Conservation (phyloP, 1,140 invertebrate genomes). For the Drosophila lacteicornis region DNA sequence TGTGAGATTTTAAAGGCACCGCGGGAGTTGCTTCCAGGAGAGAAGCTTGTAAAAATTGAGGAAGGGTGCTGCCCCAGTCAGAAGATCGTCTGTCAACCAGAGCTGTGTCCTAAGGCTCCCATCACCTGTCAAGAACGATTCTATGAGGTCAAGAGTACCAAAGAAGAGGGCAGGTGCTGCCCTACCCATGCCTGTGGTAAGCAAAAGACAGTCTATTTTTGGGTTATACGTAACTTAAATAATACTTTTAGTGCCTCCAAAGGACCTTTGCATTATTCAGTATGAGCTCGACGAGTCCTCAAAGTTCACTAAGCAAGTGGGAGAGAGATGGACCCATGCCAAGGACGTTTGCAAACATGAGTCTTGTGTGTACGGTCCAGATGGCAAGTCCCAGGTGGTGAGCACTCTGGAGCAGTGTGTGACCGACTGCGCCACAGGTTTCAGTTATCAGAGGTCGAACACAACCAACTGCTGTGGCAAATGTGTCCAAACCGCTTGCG, state of each 20-base stretch:
- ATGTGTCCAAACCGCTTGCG: conserved; percentile 88
- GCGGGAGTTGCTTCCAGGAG: conserved; percentile 87
- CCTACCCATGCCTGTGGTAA: conserved; percentile 88
- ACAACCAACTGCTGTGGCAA: conserved; percentile 89
- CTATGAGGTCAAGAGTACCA: conserved; percentile 85
- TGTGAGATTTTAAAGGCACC: conserved; percentile 86
- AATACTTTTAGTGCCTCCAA: conserved; percentile 87
- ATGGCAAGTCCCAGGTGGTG: conserved; percentile 85
- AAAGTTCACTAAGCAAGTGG: conserved; percentile 85
- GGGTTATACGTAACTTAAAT: neutral
- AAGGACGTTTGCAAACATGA: conserved; percentile 87
- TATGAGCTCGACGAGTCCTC: conserved; percentile 85
- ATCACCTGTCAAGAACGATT: conserved; percentile 87
- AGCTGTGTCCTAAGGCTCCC: conserved; percentile 87
- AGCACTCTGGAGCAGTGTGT: conserved; percentile 86
- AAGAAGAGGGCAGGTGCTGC: conserved; percentile 88
- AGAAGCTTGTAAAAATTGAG: conserved; percentile 86
- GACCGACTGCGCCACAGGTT: conserved; percentile 87
- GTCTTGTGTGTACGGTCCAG: conserved; percentile 86
- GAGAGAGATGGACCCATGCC: conserved; percentile 84
- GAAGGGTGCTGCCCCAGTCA: conserved; percentile 90
- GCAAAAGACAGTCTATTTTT: conserved; percentile 19
- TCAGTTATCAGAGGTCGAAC: conserved; percentile 85
- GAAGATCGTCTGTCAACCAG: conserved; percentile 87
- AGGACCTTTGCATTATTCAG: conserved; percentile 89